phyloP scores from a whole-genome alignment of 2,113 vertebrate species.

The Parus major region DNA sequence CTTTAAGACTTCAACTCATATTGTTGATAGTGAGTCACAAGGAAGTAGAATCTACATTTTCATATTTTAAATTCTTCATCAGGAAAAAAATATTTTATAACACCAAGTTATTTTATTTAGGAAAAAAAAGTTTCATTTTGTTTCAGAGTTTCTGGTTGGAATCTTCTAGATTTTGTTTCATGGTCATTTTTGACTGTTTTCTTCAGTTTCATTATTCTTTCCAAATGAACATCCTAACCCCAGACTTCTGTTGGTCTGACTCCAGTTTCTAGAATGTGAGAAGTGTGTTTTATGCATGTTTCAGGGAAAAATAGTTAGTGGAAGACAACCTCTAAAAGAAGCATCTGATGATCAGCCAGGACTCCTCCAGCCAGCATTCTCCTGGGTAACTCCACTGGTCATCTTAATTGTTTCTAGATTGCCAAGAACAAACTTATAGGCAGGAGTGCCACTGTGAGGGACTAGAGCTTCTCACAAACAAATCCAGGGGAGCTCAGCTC shows the following conservation, averaged over 20 bases:
- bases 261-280: background rate
- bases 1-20: background rate
- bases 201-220: background rate
- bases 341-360: background rate
- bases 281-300: background rate
- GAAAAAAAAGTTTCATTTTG: background rate
- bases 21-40: background rate
- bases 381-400: background rate
- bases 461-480: background rate
- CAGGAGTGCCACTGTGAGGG: background rate
- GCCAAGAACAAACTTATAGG: background rate
- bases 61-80: background rate
- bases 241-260: background rate
- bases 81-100: background rate
- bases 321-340: background rate
- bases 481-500: background rate
- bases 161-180: background rate
- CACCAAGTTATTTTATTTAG: background rate
- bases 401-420: background rate
- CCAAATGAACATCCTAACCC: background rate
- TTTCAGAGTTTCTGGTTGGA: background rate
- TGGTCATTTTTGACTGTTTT: background rate
- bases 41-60: background rate
- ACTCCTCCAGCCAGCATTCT: background rate
- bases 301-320: background rate